Percentiles rank a stretch among this genome's conserved stretches.
These are phyloP conservation scores for Sapajus apella DNA, from an alignment of 2,113 vertebrate genomes.

Conservation along the genomic window DNA sequence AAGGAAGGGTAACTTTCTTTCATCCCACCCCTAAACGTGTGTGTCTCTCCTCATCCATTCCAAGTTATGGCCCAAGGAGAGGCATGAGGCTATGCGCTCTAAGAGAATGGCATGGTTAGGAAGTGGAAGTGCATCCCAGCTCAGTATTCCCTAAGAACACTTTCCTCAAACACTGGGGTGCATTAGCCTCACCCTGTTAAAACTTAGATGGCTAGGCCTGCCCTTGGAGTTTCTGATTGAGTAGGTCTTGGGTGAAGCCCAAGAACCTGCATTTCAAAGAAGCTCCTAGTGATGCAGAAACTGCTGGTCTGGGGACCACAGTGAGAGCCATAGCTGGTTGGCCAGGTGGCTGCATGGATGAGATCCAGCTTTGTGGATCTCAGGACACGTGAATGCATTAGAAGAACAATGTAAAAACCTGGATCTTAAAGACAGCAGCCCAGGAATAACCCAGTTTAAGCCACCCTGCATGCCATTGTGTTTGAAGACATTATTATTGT, in stretches of 20 bases:
- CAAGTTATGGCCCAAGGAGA: background rate
- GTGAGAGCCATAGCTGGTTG: background rate
- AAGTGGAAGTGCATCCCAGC: background rate
- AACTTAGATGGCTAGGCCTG: background rate
- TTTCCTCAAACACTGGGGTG: background rate
- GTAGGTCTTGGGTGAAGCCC: background rate
- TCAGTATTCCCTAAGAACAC: background rate
- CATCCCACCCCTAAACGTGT: background rate
- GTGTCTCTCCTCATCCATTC: background rate
- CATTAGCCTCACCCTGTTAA: background rate
- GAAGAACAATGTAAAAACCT: background rate
- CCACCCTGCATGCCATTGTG: background rate
- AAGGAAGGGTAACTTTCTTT: background rate
- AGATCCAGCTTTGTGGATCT: background rate
- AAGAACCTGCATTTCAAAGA: background rate
- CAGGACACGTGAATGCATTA: background rate
- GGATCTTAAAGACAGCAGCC: background rate
- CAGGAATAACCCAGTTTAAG: background rate
- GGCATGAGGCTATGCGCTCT: rapidly evolving
- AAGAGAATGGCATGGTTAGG: background rate
- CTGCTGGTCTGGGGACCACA: background rate
- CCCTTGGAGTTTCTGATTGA: background rate
- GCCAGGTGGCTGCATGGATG: background rate
- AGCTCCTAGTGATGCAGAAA: background rate
- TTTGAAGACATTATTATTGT: background rate